Conservation (phyloP, 2,888 invertebrate species). For the Liposcelis brunnea region DNA sequence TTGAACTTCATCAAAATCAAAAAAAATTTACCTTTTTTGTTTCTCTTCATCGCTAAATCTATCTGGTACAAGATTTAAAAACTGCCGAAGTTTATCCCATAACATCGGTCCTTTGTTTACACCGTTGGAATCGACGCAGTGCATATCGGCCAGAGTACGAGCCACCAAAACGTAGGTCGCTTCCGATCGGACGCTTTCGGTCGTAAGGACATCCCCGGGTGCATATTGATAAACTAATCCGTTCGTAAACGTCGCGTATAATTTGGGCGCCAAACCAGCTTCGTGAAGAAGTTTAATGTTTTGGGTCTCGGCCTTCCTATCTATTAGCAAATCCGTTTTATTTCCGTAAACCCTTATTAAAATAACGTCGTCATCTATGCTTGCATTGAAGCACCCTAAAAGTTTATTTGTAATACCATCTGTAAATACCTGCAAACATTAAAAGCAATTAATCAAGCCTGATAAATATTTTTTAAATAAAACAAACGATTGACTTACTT, state of each 20-base stretch:
- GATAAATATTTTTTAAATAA: slow-evolving; percentile 3
- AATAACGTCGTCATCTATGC: slow-evolving; percentile 45
- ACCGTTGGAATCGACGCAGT: slow-evolving; percentile 35
- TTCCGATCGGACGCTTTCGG: slow-evolving; percentile 41
- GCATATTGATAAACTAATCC: slow-evolving; percentile 81
- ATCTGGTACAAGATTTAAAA: slow-evolving; percentile 55
- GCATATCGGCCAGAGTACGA: slow-evolving; percentile 65
- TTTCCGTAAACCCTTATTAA: slow-evolving; percentile 82
- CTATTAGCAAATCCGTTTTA: slow-evolving; percentile 83
- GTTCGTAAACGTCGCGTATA: slow-evolving; percentile 85
- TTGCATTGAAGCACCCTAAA: slow-evolving; percentile 47
- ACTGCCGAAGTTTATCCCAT: slow-evolving; percentile 60
- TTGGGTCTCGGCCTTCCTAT: slow-evolving; percentile 38
- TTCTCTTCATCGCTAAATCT: slow-evolving; percentile 44
- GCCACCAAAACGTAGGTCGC: slow-evolving; percentile 61
- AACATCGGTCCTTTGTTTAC: slow-evolving; percentile 36
- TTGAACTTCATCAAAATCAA: slow-evolving; percentile 10
- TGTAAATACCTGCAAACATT: slow-evolving; percentile 56
- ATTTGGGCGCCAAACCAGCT: slow-evolving; percentile 61
- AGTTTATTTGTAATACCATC: slow-evolving; percentile 90
- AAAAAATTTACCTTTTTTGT: slow-evolving; percentile 44
- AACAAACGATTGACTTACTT: slow-evolving; percentile 34
- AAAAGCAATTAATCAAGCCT: slow-evolving; percentile 11
- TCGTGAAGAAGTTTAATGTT: slow-evolving; percentile 39
- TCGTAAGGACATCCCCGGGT: slow-evolving; percentile 60